Percentiles rank a stretch among this genome's conserved stretches.
Evolutionary conservation across 2,888 invertebrate genomes (phyloP).

Genomic region (Disparrhopalites patrizii): DNA sequence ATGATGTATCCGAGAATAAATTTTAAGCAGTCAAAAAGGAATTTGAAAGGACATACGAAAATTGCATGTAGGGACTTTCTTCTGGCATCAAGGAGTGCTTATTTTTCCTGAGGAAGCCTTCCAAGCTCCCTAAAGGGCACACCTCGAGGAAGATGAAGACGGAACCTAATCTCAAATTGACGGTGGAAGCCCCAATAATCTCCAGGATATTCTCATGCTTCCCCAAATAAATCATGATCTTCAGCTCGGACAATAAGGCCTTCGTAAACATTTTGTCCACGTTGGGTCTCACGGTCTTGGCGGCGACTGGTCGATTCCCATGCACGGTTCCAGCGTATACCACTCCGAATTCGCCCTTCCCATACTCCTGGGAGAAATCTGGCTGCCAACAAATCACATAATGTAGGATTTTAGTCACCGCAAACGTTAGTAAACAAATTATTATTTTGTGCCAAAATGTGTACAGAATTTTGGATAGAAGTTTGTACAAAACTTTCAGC

Average conservation of each 20-base stretch:
- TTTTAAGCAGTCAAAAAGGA: too few species aligned
- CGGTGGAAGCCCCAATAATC: not conserved
- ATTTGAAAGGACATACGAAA: constrained; percentile 8
- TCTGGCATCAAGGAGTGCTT: not conserved
- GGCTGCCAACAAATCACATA: constrained; percentile 2
- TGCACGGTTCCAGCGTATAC: not conserved
- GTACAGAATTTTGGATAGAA: too few species aligned
- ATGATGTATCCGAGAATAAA: too few species aligned
- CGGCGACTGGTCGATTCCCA: not conserved
- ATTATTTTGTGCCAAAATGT: too few species aligned
- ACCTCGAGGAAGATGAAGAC: constrained; percentile 15
- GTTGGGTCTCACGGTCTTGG: constrained; percentile 11
- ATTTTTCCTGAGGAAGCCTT: constrained; percentile 2
- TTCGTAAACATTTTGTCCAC: constrained; percentile 10
- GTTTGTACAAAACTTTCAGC: not conserved
- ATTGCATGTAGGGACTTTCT: constrained; percentile 5
- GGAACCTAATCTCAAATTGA: not conserved
- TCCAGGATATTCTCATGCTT: not conserved
- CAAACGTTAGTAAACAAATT: not conserved
- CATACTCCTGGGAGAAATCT: not conserved
- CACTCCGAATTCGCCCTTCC: constrained; percentile 12
- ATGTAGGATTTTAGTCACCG: not conserved
- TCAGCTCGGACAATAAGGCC: constrained; percentile 11
- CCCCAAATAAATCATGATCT: constrained; percentile 16
- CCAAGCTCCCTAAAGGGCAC: constrained; percentile 18